Evolutionary conservation across 2,888 invertebrate species (phyloP).

Genomic region (Argyra leucocephala): DNA sequence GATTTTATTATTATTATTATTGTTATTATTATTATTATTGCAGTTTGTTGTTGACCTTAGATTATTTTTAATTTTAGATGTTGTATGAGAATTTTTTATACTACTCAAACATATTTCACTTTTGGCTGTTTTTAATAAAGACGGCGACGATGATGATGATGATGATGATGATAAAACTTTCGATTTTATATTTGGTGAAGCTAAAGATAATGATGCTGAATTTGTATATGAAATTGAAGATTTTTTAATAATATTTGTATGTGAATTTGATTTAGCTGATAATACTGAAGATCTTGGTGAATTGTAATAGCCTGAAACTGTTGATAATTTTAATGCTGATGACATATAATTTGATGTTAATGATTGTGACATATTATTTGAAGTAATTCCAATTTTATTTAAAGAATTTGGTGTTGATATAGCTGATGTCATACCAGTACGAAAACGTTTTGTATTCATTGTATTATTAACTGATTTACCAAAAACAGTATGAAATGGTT

Average conservation of each 20-base stretch:
- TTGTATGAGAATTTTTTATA: neutral
- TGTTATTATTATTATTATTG: neutral
- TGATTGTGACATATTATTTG: constrained; percentile 12
- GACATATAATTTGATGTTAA: neutral
- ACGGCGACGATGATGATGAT: neutral
- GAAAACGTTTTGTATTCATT: neutral
- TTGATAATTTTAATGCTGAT: neutral
- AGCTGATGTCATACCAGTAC: constrained; percentile 21
- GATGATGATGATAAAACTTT: neutral
- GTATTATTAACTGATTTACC: neutral
- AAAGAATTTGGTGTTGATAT: constrained; percentile 26
- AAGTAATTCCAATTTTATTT: constrained; percentile 24
- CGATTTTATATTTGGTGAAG: neutral
- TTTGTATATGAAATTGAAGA: neutral
- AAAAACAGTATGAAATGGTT: neutral
- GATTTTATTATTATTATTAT: neutral
- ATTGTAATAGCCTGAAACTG: neutral
- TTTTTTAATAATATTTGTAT: neutral
- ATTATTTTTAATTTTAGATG: neutral
- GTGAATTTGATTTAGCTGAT: neutral
- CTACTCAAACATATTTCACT: constrained; percentile 25
- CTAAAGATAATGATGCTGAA: constrained; percentile 14
- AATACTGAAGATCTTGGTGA: neutral
- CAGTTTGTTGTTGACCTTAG: constrained; percentile 10
- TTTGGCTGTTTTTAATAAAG: constrained; percentile 22